These are phyloP conservation scores for Diplodus puntazzo DNA, from an alignment of 2,797 vertebrate genomes.

Conservation along the genomic window DNA sequence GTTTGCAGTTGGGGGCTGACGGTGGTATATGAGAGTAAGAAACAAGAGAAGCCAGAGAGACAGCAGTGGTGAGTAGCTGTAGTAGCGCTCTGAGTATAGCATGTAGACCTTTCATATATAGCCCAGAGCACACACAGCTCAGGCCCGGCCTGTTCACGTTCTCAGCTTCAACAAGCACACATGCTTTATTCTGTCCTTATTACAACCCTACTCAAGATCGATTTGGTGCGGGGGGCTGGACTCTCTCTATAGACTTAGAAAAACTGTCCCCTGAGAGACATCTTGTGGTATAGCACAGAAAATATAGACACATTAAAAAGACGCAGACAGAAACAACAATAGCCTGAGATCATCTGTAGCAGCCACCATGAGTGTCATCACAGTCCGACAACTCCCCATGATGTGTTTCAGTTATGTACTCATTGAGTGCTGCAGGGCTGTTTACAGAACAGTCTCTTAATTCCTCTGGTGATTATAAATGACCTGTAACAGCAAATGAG, in stretches of 20 bases:
- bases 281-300: too few species aligned
- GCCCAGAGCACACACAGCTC: not conserved
- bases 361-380: too few species aligned
- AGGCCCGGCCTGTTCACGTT: not conserved
- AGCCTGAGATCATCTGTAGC: too few species aligned
- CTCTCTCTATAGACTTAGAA: not conserved
- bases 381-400: too few species aligned
- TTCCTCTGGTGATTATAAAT: too few species aligned
- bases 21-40: slow-evolving; percentile 90
- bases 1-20: slow-evolving; percentile 93
- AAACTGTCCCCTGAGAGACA: too few species aligned
- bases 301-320: too few species aligned
- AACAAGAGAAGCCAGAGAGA: slow-evolving; percentile 91
- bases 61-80: slow-evolving; percentile 92
- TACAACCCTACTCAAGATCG: not conserved
- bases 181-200: slow-evolving; percentile 1
- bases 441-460: too few species aligned
- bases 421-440: too few species aligned
- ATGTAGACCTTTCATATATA: not conserved
- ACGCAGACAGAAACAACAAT: too few species aligned
- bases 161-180: not conserved
- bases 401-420: not conserved
- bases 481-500: too few species aligned
- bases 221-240: not conserved
- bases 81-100: not conserved